Evolutionary conservation across 2,797 vertebrate species (phyloP), one percentile per base, ranked within the genome.

Genomic region (Simalia tracyae): DNA sequence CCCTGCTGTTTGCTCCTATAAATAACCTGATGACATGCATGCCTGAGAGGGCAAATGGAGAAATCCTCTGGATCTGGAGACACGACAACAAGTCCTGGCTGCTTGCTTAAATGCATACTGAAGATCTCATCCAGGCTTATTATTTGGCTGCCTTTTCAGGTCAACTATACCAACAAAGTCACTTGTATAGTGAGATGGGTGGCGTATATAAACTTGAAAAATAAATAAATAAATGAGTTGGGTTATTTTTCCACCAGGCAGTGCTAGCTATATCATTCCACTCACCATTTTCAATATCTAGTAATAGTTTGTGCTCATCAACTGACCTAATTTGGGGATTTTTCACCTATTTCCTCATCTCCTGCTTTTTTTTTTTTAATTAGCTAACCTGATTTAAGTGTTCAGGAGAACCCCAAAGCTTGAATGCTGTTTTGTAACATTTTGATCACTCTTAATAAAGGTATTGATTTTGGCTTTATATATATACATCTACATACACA

Each of bases 1-100:
- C 94, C 95, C 94, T 93, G 95, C 96, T 96, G 96, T 95, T 95
- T 5, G 28, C 90, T 84, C 92, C 88, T 86, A 92, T 95, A 86
- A 90, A 57, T 50, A 94, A 93, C 85, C 88, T 91, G 88, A 91
- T 93, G 93, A 31, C 92, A 93, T 90, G 92, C 91, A 87, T 93
- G 92, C 91, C 92, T 91, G 89, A 91, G 85, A 92, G 68, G 90
- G 76, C 87, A 90, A 89, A 89, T 66, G 94, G 92, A 91, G 88
- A 91, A 90, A 81, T 64, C 59, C 87, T 63, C 72, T 76, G 54
- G 59, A 87, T 89, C 28, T 86, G 42, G 76, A 46, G 46, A 46
- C 42, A 24, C 0, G 3, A 46, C 31, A 68, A 68, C 7, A 46
- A 81, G 42, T 59, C 56, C 68, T 84, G 31, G 84, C 54, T 72